Evolutionary conservation across 1,140 invertebrate species (phyloP).

Genomic region (Drosophila setifemur): DNA sequence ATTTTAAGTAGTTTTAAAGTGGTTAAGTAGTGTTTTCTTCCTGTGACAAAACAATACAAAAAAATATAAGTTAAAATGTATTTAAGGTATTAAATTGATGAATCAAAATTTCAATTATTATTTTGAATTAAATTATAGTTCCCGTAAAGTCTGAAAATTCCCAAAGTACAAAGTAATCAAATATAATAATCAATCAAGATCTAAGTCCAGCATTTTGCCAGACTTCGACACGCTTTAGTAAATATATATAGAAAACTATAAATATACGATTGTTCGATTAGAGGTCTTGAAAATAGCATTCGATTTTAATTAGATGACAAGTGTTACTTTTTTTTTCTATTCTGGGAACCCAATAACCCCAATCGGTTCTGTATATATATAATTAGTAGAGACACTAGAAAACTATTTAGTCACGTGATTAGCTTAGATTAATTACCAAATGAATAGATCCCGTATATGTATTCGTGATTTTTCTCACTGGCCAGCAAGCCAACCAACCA

Average conservation of each 20-base stretch:
- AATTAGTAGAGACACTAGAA: neutral
- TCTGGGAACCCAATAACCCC: neutral
- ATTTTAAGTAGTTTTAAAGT: too few relatives aligned
- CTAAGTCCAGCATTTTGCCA: neutral
- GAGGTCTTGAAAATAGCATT: neutral
- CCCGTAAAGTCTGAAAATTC: too few relatives aligned
- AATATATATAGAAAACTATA: neutral
- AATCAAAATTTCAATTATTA: too few relatives aligned
- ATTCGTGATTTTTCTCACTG: slow-evolving; percentile 2
- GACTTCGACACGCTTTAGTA: too few relatives aligned
- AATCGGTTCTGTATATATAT: too few relatives aligned
- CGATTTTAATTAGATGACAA: neutral
- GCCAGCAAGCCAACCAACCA: neutral
- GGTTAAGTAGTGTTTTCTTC: too few relatives aligned
- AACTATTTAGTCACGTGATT: neutral
- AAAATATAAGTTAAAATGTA: too few relatives aligned
- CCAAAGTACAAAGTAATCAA: too few relatives aligned
- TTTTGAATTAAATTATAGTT: too few relatives aligned
- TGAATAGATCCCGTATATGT: neutral
- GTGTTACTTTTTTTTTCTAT: neutral
- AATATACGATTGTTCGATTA: neutral
- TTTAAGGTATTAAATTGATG: too few relatives aligned
- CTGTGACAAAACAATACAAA: too few relatives aligned
- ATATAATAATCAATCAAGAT: neutral
- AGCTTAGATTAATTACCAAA: neutral